Conservation (phyloP, 1,140 invertebrate genomes). For the Heliconius melpomene region DNA sequence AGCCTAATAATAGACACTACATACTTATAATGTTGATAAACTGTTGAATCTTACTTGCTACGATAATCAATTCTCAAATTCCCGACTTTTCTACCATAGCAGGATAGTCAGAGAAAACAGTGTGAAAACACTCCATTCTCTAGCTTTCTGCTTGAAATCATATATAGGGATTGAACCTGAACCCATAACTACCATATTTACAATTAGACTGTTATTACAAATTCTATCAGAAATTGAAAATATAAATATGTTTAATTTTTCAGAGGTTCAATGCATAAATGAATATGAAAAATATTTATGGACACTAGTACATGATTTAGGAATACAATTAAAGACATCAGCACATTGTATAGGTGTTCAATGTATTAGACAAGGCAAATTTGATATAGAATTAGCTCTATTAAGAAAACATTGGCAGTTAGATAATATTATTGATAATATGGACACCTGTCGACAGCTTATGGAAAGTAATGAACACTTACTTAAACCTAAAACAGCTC, state of each 20-base stretch:
- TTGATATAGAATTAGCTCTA: conserved; percentile 88
- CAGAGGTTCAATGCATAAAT: conserved; percentile 93
- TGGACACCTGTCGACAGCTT: conserved; percentile 82
- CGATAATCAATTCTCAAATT: too few relatives aligned
- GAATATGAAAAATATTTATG: conserved; percentile 89
- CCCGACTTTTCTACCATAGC: too few relatives aligned
- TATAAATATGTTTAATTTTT: conserved; percentile 60
- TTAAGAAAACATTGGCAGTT: conserved; percentile 92
- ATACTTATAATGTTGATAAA: too few relatives aligned
- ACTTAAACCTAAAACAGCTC: conserved; percentile 69
- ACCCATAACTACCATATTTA: too few relatives aligned
- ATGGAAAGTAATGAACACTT: conserved; percentile 80
- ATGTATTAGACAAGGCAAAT: conserved; percentile 91
- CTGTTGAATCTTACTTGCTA: too few relatives aligned
- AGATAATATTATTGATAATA: conserved; percentile 87
- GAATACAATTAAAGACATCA: conserved; percentile 87
- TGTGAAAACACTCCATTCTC: too few relatives aligned
- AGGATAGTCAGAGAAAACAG: too few relatives aligned
- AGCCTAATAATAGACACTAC: too few relatives aligned
- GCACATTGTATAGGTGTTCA: conserved; percentile 91
- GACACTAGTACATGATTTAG: conserved; percentile 89
- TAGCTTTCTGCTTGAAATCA: too few relatives aligned
- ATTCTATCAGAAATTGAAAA: not conserved
- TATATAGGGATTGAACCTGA: too few relatives aligned
- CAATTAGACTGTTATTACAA: not conserved